Conservation (phyloP, 2,888 invertebrate genomes). For the Malacosoma neustria region DNA sequence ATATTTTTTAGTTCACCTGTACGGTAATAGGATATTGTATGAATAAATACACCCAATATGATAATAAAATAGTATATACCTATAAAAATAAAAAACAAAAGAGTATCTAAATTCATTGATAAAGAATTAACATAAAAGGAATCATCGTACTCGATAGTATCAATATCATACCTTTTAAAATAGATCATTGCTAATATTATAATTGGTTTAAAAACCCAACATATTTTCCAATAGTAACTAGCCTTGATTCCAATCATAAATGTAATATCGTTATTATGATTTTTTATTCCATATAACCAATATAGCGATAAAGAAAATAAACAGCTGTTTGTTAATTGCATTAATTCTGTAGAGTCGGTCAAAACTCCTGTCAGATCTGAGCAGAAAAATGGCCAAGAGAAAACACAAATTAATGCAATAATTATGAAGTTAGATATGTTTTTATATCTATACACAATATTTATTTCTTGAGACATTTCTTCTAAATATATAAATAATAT, state of each 20-base stretch:
- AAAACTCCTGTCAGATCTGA: slow-evolving; percentile 43
- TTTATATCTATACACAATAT: slow-evolving; percentile 22
- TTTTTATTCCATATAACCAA: slow-evolving; percentile 53
- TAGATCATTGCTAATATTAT: slow-evolving; percentile 26
- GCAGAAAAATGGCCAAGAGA: slow-evolving; percentile 47
- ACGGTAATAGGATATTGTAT: slow-evolving; percentile 24
- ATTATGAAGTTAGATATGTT: slow-evolving; percentile 25
- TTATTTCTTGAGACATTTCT: slow-evolving; percentile 24
- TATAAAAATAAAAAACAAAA: slow-evolving; percentile 33
- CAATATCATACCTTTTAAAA: slow-evolving; percentile 20
- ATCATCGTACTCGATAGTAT: slow-evolving; percentile 18
- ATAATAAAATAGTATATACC: slow-evolving; percentile 32
- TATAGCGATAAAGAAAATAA: slow-evolving; percentile 48
- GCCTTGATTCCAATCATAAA: slow-evolving; percentile 65
- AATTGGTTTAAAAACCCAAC: slow-evolving; percentile 49
- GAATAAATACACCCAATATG: slow-evolving; percentile 25
- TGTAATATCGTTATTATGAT: slow-evolving; percentile 53
- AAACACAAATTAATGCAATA: slow-evolving; percentile 22
- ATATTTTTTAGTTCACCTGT: slow-evolving; percentile 18
- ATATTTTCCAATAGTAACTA: slow-evolving; percentile 47
- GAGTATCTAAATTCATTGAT: slow-evolving; percentile 18
- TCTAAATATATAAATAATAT: slow-evolving; percentile 38
- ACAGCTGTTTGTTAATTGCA: slow-evolving; percentile 41
- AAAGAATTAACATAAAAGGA: slow-evolving; percentile 25
- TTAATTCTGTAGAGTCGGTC: slow-evolving; percentile 35